Base-by-base conservation (phyloP, 2,113 vertebrate species). In the Lutjanus erythropterus region DNA sequence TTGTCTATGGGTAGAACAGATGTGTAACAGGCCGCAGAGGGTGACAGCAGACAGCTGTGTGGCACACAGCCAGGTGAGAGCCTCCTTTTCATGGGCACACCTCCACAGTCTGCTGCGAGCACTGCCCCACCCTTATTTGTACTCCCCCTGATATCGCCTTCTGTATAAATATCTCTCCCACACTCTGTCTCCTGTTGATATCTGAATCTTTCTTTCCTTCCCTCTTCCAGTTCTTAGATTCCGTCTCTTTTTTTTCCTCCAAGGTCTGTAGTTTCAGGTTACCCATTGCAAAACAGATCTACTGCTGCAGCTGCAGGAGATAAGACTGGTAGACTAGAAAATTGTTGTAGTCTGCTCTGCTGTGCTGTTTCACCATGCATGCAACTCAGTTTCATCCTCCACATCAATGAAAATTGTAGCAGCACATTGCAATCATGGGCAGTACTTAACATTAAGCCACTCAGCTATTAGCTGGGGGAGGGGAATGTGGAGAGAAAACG, bases 51-150 rank as follows among this genome's bases (percentile, higher is more conserved):
- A 69, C 86, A 89, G 78, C 73, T 85, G 85, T 25, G 19, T 92
- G 92, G 93, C 89, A 42, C n/a, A 2, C 55, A 67, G 93, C 94
- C 94, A 94, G 93, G 93, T 93, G 87, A 91, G 89, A 2, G 70
- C 50, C 73, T 89, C 23, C 61, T 81, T 79, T 78, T 69, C 85
- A 53, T 27, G 3, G 68, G 69, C 80, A 84, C 91, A 90, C 92
- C 89, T 91, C 79, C 75, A 85, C 80, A 70, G 81, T 75, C 85
- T 80, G 72, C 79, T 79, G 59, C 49, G 58, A 75, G 67, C 25
- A n/a, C 75, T 73, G 93, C 93, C 93, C 88, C 93, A 91, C 93
- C 93, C 93, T 88, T 68, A 69, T 92, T 89, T 86, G 62, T 82
- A 42, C 44, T 66, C 35, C 65, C 64, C 50, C 62, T 44, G 58